A percentile compares a stretch with the other conserved stretches of the same genome.
These are phyloP conservation scores for Antheraea pernyi DNA, from an alignment of 1,140 invertebrate genomes.

Conservation along the genomic window DNA sequence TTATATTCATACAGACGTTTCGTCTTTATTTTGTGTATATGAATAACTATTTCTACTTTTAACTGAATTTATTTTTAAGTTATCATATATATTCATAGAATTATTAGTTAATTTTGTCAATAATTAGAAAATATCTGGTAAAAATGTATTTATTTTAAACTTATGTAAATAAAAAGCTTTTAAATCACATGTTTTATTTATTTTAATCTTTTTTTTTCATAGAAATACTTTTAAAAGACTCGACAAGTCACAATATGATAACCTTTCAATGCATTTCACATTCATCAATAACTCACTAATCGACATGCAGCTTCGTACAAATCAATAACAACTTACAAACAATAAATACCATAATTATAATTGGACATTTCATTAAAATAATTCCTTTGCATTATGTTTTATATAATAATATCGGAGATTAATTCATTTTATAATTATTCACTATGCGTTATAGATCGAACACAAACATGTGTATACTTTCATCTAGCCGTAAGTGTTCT, in stretches of 20 bases:
- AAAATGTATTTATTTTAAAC: conserved; percentile 33
- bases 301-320: conserved; percentile 50
- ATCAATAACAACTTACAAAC: conserved; percentile 72
- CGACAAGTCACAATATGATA: conserved; percentile 75
- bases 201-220: conserved; percentile 68
- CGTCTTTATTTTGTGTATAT: too few relatives aligned
- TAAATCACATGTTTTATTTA: conserved; percentile 65
- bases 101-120: too few relatives aligned
- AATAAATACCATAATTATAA: conserved; percentile 71
- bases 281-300: conserved; percentile 57
- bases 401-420: conserved; percentile 14
- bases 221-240: conserved; percentile 77
- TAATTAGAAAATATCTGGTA: too few relatives aligned
- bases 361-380: conserved; percentile 71
- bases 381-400: conserved; percentile 45
- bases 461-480: not conserved
- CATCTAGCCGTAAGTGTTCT: not conserved
- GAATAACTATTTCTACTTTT: too few relatives aligned
- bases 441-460: not conserved
- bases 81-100: too few relatives aligned
- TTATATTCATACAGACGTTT: too few relatives aligned
- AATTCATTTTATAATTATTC: not conserved
- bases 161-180: conserved; percentile 20
- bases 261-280: conserved; percentile 59
- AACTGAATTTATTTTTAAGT: too few relatives aligned